These are phyloP conservation scores for Rhinichthys klamathensis DNA, from an alignment of 2,113 vertebrate genomes.

Conservation along the genomic window DNA sequence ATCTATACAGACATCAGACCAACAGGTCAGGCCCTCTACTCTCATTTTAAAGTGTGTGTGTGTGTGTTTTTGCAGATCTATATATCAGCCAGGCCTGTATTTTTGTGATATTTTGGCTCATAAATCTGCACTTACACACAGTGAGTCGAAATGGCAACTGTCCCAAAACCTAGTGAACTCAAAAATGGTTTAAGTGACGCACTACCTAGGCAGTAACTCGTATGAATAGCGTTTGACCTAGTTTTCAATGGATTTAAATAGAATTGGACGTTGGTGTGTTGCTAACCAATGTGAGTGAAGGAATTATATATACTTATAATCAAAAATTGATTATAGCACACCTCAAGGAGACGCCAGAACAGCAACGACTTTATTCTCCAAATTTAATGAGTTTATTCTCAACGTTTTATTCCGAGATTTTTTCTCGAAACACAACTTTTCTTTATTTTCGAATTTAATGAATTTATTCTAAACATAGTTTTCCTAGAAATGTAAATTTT, in stretches of 20 bases:
- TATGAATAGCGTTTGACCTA: not conserved
- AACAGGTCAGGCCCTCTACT: constrained; percentile 60
- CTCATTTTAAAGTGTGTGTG: constrained; percentile 56
- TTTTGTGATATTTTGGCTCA: not conserved
- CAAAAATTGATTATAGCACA: not conserved
- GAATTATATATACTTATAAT: not conserved
- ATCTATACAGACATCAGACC: constrained; percentile 71
- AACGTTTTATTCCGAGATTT: too few species aligned
- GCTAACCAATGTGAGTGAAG: not conserved
- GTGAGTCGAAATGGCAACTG: not conserved
- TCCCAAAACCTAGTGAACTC: not conserved
- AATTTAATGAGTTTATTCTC: too few species aligned
- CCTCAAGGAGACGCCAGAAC: too few species aligned
- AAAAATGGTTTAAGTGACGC: not conserved
- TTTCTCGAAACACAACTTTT: too few species aligned
- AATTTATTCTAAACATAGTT: too few species aligned
- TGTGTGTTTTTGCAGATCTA: constrained; percentile 37
- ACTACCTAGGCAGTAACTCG: too few species aligned
- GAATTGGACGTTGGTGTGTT: not conserved
- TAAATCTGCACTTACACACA: not conserved
- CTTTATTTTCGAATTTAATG: too few species aligned
- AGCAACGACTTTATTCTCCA: too few species aligned
- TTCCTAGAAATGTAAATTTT: too few species aligned
- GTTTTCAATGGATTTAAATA: not conserved
- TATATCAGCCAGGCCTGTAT: not conserved